Evolutionary conservation across 1,140 invertebrate genomes (phyloP).

Genomic region (Chionoecetes opilio): DNA sequence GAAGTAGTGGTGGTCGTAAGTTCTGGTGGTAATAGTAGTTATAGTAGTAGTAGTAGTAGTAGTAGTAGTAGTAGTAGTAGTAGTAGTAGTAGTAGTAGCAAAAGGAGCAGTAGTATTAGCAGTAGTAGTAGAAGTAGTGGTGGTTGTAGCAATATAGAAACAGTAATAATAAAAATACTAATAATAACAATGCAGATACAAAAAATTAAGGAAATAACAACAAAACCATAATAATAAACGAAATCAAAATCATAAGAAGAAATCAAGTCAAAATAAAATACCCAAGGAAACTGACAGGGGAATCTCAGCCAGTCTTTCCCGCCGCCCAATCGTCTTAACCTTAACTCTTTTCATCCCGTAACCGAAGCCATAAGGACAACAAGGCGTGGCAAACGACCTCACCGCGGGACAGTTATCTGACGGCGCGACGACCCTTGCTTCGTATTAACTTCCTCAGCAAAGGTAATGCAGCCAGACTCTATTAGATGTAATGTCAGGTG

Average conservation of each 20-base stretch:
- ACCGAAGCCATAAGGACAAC: not conserved
- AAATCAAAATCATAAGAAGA: no score
- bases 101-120: not conserved
- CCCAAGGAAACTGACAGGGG: not conserved
- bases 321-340: not conserved
- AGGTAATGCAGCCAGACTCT: not conserved
- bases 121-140: not conserved
- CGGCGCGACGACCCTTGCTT: constrained; percentile 3
- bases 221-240: not conserved
- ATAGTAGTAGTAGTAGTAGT: constrained; percentile 20
- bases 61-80: constrained; percentile 13
- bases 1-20: not conserved
- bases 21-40: not conserved
- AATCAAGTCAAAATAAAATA: not conserved
- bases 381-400: not conserved
- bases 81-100: not conserved
- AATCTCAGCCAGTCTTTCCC: not conserved
- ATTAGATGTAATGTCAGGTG: not conserved
- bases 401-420: not conserved
- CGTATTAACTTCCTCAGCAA: not conserved
- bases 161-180: not conserved
- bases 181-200: not conserved
- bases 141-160: no score
- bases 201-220: not conserved
- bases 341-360: not conserved